phyloP scores from a whole-genome alignment of 2,888 invertebrate genomes.

The Euclidia mi region DNA sequence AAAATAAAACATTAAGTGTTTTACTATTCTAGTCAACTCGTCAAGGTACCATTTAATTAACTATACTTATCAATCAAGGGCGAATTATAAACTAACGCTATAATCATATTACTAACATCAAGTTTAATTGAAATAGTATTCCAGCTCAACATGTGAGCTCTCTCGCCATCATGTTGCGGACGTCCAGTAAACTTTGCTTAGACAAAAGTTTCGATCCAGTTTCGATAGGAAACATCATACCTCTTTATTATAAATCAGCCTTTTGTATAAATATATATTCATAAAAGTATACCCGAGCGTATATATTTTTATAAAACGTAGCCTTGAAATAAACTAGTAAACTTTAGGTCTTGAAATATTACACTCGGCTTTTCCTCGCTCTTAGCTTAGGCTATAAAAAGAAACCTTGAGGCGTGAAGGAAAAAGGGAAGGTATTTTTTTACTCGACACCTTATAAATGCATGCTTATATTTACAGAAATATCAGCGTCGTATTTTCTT shows the following conservation, averaged over 20 bases:
- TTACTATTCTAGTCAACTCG: too few species aligned
- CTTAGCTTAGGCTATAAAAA: conserved; percentile 22
- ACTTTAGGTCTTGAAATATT: conserved; percentile 24
- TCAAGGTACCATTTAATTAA: too few species aligned
- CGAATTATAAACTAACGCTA: too few species aligned
- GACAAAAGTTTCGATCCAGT: neutral
- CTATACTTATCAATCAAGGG: too few species aligned
- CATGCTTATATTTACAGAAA: too few species aligned
- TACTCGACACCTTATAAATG: conserved; percentile 17
- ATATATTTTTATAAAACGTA: neutral
- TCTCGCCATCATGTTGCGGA: neutral
- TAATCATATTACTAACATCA: too few species aligned
- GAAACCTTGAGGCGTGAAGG: conserved; percentile 11
- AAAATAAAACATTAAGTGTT: too few species aligned
- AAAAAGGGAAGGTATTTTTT: conserved; percentile 21
- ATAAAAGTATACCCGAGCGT: neutral
- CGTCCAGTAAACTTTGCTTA: conserved; percentile 1
- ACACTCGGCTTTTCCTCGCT: conserved; percentile 18
- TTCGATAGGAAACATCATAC: neutral
- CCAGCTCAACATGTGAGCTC: neutral
- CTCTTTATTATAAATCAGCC: neutral
- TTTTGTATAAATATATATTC: conserved; percentile 2
- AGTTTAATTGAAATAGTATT: too few species aligned
- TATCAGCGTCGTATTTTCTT: conserved; percentile 12
- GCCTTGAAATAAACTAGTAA: conserved; percentile 2